A percentile compares a stretch with the other conserved stretches of the same genome.
These are phyloP conservation scores for Acanthopagrus latus DNA, from an alignment of 2,797 vertebrate species.

Conservation along the genomic window DNA sequence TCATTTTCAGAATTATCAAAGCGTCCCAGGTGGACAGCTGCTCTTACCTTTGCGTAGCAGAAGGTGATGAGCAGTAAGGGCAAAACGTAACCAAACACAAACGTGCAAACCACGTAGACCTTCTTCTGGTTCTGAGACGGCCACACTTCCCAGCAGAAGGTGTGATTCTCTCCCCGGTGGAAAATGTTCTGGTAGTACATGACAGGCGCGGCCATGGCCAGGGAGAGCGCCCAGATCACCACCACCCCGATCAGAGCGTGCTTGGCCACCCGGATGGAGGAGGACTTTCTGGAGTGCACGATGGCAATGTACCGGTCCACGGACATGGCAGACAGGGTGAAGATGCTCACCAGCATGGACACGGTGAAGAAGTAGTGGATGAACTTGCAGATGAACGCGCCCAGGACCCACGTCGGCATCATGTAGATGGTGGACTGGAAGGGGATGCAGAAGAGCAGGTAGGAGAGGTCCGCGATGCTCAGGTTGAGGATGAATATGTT, in stretches of 20 bases:
- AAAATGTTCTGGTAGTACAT: constrained; percentile 94
- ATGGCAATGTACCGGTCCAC: constrained; percentile 98
- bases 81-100: constrained; percentile 96
- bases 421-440: constrained; percentile 97
- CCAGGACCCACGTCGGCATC: constrained; percentile 94
- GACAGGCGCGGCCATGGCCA: constrained; percentile 93
- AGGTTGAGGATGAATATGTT: constrained; percentile 98
- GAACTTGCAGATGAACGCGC: constrained; percentile 97
- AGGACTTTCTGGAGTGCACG: constrained; percentile 94
- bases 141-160: constrained; percentile 98
- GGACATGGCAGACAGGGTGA: constrained; percentile 97
- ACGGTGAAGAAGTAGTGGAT: constrained; percentile 98
- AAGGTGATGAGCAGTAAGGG: constrained; percentile 96
- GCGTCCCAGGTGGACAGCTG: not conserved
- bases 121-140: constrained; percentile 89
- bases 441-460: constrained; percentile 96
- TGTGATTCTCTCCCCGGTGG: constrained; percentile 86
- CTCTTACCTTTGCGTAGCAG: constrained; percentile 96
- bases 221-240: constrained; percentile 93
- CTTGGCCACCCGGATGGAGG: constrained; percentile 89
- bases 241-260: constrained; percentile 91
- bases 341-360: constrained; percentile 99
- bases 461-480: constrained; percentile 96
- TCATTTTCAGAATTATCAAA: not conserved
- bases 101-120: constrained; percentile 93